phyloP scores from a whole-genome alignment of 2,888 invertebrate species.

The Stegana nigrithorax region DNA sequence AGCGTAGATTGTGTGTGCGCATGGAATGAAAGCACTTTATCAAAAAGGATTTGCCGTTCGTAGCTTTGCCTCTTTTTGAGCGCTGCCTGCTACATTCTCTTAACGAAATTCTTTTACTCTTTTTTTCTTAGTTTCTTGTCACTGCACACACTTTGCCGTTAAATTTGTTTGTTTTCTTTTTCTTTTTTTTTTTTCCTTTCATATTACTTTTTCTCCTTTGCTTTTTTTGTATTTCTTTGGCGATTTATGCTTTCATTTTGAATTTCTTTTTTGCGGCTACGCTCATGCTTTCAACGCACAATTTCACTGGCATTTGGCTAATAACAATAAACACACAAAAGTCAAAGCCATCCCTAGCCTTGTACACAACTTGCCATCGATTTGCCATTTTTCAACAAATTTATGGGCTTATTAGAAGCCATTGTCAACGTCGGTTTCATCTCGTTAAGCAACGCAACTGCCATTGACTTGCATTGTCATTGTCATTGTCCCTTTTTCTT shows the following conservation, averaged over 20 bases:
- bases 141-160: neutral
- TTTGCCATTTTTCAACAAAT: slow-evolving; percentile 56
- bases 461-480: neutral
- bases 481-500: neutral
- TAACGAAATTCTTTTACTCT: slow-evolving; percentile 20
- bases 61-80: slow-evolving; percentile 38
- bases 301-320: slow-evolving; percentile 39
- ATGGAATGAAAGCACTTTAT: slow-evolving; percentile 53
- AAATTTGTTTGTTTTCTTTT: neutral
- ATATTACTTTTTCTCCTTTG: neutral
- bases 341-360: neutral
- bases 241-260: neutral
- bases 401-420: slow-evolving; percentile 53
- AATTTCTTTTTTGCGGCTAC: neutral
- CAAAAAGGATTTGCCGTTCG: slow-evolving; percentile 52
- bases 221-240: neutral
- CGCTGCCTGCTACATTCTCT: no score
- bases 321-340: slow-evolving; percentile 50
- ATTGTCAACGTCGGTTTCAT: slow-evolving; percentile 20
- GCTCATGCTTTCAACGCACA: neutral
- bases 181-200: slow-evolving; percentile 1
- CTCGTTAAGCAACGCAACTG: neutral
- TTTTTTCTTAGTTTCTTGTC: slow-evolving; percentile 8
- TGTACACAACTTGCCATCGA: no score
- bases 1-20: slow-evolving; percentile 10